These are phyloP conservation scores for Ischnus inquisitorius DNA, from an alignment of 2,888 invertebrate species.

Conservation along the genomic window DNA sequence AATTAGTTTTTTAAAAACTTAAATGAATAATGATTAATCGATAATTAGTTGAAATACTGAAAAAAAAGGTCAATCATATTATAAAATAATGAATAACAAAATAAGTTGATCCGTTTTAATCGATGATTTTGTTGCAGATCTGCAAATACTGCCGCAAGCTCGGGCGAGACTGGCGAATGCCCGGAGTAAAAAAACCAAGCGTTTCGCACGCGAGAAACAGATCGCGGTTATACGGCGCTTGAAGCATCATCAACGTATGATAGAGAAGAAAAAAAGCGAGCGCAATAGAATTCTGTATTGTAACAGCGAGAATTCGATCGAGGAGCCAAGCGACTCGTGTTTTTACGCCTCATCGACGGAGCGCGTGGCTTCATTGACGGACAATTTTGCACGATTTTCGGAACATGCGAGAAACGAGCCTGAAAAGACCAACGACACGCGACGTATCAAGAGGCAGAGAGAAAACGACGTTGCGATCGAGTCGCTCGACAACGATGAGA, in stretches of 20 bases:
- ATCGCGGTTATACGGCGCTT: constrained; percentile 98
- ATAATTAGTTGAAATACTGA: too few relatives aligned
- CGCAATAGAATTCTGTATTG: constrained; percentile 94
- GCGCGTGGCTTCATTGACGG: constrained; percentile 93
- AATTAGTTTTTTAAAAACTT: too few relatives aligned
- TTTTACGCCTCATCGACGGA: constrained; percentile 98
- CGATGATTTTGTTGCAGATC: constrained; percentile 89
- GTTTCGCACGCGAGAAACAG: constrained; percentile 98
- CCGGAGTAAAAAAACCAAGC: constrained; percentile 96
- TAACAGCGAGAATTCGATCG: constrained; percentile 90
- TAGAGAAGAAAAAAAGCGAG: constrained; percentile 89
- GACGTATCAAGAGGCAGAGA: constrained; percentile 97
- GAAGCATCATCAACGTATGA: constrained; percentile 97
- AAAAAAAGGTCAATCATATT: too few relatives aligned
- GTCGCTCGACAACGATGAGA: constrained; percentile 95
- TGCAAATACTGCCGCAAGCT: constrained; percentile 99
- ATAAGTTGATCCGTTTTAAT: too few relatives aligned
- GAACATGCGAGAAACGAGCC: constrained; percentile 98
- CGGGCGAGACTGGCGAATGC: constrained; percentile 99
- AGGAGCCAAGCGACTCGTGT: constrained; percentile 95
- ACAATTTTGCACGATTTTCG: constrained; percentile 94
- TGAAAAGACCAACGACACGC: constrained; percentile 95
- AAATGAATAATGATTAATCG: too few relatives aligned
- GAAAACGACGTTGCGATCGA: constrained; percentile 96
- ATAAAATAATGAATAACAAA: too few relatives aligned